phyloP scores from a whole-genome alignment of 2,888 invertebrate species.

The Mythimna loreyi region DNA sequence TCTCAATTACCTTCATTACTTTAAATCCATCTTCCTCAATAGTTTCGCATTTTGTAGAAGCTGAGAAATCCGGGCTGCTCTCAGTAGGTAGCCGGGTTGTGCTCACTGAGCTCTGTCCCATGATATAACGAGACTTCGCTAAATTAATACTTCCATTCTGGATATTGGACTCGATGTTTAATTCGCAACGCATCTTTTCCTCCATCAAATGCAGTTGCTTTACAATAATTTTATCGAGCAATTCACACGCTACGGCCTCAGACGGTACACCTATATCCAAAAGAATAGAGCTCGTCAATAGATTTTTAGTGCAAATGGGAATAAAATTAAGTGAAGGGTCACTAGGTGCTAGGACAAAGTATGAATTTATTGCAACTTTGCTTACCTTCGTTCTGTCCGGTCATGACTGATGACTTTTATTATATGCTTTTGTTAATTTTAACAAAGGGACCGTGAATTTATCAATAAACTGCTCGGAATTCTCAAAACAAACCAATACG shows the following conservation, averaged over 20 bases:
- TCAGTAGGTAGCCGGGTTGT: conserved; percentile 93
- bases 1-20: conserved; percentile 81
- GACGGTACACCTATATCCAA: conserved; percentile 47
- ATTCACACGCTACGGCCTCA: conserved; percentile 86
- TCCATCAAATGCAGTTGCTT: conserved; percentile 94
- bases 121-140: conserved; percentile 94
- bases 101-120: conserved; percentile 94
- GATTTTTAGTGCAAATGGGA: not conserved
- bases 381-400: conserved; percentile 43
- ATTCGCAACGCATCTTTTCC: conserved; percentile 92
- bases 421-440: not conserved
- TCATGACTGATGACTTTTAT: conserved; percentile 19
- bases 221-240: conserved; percentile 93
- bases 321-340: not conserved
- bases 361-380: not conserved
- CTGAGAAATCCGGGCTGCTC: conserved; percentile 87
- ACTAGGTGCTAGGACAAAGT: not conserved
- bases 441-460: not conserved
- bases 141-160: conserved; percentile 93
- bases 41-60: conserved; percentile 79
- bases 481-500: conserved; percentile 10
- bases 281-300: conserved; percentile 16
- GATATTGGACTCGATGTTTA: conserved; percentile 93
- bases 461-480: not conserved
- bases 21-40: conserved; percentile 84